Percentiles rank a stretch among this genome's conserved stretches.
Conservation (phyloP, 2,113 vertebrate genomes). For the Brachyistius frenatus region DNA sequence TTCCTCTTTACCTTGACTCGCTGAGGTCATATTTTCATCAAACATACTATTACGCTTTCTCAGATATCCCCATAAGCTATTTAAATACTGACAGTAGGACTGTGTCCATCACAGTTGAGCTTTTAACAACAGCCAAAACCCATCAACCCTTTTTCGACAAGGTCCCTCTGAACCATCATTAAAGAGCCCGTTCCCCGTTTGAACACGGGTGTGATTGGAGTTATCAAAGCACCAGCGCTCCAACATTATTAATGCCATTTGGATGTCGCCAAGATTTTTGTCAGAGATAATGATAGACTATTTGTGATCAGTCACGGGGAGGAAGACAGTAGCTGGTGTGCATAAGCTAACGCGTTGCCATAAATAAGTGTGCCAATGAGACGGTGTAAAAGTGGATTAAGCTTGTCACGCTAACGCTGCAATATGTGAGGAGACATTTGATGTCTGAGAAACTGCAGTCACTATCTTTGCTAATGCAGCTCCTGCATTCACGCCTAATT, state of each 20-base stretch:
- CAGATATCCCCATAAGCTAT: slow-evolving; percentile 47
- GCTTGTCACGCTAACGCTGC: slow-evolving; percentile 49
- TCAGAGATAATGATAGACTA: slow-evolving; percentile 70
- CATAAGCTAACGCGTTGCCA: slow-evolving; percentile 73
- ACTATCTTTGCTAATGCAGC: slow-evolving; percentile 31
- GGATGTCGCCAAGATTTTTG: slow-evolving; percentile 48
- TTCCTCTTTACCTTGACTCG: slow-evolving; percentile 11
- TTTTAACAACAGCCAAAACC: slow-evolving; percentile 48
- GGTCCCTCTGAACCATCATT: slow-evolving; percentile 51
- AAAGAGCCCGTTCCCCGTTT: slow-evolving; percentile 32
- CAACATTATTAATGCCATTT: slow-evolving; percentile 48
- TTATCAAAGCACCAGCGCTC: slow-evolving; percentile 37
- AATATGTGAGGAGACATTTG: slow-evolving; percentile 39
- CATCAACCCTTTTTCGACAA: slow-evolving; percentile 24
- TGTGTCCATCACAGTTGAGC: slow-evolving; percentile 35
- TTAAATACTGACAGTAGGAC: slow-evolving; percentile 46
- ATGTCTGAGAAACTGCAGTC: slow-evolving; percentile 48
- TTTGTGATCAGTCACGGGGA: slow-evolving; percentile 68
- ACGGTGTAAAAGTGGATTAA: slow-evolving; percentile 71
- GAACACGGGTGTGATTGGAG: slow-evolving; percentile 38
- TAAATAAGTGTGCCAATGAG: slow-evolving; percentile 76
- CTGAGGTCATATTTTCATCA: slow-evolving; percentile 47
- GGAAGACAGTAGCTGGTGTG: slow-evolving; percentile 62
- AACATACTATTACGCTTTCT: slow-evolving; percentile 24
- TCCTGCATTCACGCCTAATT: slow-evolving; percentile 5